phyloP scores from a whole-genome alignment of 2,797 vertebrate species.

The Pyrocephalus nanus region DNA sequence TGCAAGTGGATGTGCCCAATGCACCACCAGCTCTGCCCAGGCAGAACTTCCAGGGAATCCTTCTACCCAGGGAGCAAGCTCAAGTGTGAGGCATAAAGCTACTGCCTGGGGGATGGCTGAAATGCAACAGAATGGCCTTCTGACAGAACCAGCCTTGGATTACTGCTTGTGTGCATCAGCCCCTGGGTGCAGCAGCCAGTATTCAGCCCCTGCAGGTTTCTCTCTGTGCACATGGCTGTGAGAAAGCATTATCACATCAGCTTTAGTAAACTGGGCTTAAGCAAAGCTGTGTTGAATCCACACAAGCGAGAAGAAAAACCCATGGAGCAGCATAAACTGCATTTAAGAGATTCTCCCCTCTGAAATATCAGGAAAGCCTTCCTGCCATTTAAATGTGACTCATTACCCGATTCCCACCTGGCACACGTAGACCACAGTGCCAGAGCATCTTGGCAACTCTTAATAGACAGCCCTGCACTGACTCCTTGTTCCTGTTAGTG shows the following conservation, averaged over 20 bases:
- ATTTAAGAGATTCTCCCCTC: background rate
- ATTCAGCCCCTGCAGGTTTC: background rate
- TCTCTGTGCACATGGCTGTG: fast-evolving
- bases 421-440: background rate
- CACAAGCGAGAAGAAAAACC: background rate
- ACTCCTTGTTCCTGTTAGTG: background rate
- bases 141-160: background rate
- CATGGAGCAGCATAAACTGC: background rate
- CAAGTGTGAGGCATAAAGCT: background rate
- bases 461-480: background rate
- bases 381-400: background rate
- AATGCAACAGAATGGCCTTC: background rate
- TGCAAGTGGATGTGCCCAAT: background rate
- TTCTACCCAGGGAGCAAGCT: background rate
- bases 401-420: background rate
- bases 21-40: background rate
- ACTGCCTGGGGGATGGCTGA: background rate
- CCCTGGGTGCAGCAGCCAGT: background rate
- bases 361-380: background rate
- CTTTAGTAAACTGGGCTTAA: background rate
- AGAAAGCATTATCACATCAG: background rate
- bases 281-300: background rate
- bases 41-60: background rate
- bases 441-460: background rate
- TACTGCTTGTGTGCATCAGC: background rate